Evolutionary conservation across 2,113 vertebrate genomes (phyloP), one percentile per base, ranked within the genome.

Genomic region (Pipa parva): DNA sequence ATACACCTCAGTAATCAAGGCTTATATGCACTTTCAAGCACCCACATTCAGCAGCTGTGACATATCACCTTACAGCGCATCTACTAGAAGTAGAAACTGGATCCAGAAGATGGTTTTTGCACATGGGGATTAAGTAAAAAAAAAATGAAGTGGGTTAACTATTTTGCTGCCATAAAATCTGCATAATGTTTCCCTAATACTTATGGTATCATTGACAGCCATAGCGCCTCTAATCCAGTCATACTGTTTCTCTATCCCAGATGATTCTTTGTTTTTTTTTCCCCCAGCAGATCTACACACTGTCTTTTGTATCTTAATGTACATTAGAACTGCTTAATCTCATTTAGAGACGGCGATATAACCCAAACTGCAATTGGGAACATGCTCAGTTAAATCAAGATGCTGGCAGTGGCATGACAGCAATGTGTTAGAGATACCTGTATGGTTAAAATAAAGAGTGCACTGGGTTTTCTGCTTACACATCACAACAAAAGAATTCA

Each of bases 401-500:
- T 42, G 13, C 13, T 42, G 39, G 10, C 17, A n/a, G 39, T 42
- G 17, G 3, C 5, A 42, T 24, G 22, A 21, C 13, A 22, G 63
- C 33, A 18, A 36, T 48, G 63, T 31, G 27, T 37, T 20, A 42
- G 55, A 68, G 55, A 29, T 37, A 68, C 56, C 45, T 50, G 59
- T 21, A 50, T 22, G 55, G 51, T 59, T n/a, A n/a, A n/a, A n/a
- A n/a, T n/a, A 51, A 46, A 51, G 46, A 17, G 42, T 27, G 55
- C 25, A 26, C 64, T 39, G 64, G 45, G 28, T 22, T 15, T 51
- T 21, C 29, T 21, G 56, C 56, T 28, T 21, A 33, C 46, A 60
- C 56, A 69, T 48, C 57, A 69, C 45, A 69, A 69, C 56, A 69
- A 69, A 39, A 69, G 56, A 60, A 69, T 52, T 60, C 57, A 60